phyloP scores from a whole-genome alignment of 2,113 vertebrate genomes.

The Menidia beryllina region DNA sequence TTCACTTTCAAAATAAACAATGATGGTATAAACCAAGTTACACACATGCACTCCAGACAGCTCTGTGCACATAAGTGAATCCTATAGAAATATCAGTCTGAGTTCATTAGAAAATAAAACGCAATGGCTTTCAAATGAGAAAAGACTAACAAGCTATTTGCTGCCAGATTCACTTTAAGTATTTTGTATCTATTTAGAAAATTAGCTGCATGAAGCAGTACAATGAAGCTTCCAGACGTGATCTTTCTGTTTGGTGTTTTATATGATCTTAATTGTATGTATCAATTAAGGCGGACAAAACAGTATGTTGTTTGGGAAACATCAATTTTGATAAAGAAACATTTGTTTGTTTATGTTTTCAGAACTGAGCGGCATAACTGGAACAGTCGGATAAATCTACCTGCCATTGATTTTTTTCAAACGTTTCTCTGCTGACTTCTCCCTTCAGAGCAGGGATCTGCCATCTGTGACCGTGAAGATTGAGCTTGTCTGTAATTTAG shows the following conservation, averaged over 20 bases:
- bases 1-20: neutral
- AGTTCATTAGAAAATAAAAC: too few relatives aligned
- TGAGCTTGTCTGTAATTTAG: slow-evolving; percentile 62
- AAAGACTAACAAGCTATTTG: neutral
- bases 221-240: too few relatives aligned
- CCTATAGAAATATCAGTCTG: too few relatives aligned
- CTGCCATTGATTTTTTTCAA: slow-evolving; percentile 2
- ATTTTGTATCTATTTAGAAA: too few relatives aligned
- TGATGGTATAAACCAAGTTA: neutral
- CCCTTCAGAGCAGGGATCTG: neutral
- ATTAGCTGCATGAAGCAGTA: neutral
- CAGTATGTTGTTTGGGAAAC: too few relatives aligned
- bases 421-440: slow-evolving; percentile 42
- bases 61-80: neutral
- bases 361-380: slow-evolving; percentile 15
- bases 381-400: slow-evolving; percentile 16
- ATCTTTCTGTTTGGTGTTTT: too few relatives aligned
- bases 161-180: too few relatives aligned
- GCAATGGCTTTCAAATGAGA: neutral
- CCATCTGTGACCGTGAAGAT: slow-evolving; percentile 46
- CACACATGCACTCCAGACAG: neutral
- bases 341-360: neutral
- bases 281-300: too few relatives aligned
- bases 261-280: too few relatives aligned
- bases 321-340: neutral